These are phyloP conservation scores for Tetramorium bicarinatum DNA, from an alignment of 2,888 invertebrate species.

Conservation along the genomic window DNA sequence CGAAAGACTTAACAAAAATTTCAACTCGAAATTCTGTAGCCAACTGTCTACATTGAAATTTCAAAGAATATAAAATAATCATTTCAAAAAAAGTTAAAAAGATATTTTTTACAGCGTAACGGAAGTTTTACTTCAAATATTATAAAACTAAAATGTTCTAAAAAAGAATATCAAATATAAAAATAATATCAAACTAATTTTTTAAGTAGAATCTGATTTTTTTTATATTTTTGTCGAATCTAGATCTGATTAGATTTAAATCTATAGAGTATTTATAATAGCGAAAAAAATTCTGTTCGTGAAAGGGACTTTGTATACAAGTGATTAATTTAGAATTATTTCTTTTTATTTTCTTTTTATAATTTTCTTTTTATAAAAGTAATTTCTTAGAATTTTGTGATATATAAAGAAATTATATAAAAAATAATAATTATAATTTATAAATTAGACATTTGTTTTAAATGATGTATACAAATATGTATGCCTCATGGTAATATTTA, in stretches of 20 bases:
- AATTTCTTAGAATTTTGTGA: background rate
- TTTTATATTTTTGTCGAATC: background rate
- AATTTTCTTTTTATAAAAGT: too few species aligned
- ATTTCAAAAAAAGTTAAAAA: background rate
- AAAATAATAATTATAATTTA: conserved; percentile 8
- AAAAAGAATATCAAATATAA: too few species aligned
- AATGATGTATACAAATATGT: background rate
- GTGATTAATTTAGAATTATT: conserved; percentile 3
- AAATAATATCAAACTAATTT: background rate
- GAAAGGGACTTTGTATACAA: background rate
- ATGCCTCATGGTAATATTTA: background rate
- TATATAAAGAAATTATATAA: background rate
- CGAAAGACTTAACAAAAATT: conserved; percentile 26
- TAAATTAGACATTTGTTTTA: background rate
- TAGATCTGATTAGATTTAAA: background rate
- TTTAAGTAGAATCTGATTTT: background rate
- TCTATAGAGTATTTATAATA: too few species aligned
- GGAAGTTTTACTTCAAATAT: background rate
- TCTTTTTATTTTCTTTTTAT: too few species aligned
- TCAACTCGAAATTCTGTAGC: background rate
- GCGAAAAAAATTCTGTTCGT: background rate
- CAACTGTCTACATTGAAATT: background rate
- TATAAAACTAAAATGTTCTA: background rate
- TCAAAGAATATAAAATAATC: background rate
- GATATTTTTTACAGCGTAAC: background rate